These are phyloP conservation scores for Pantherophis vulpinus DNA, from an alignment of 2,797 vertebrate genomes.

Conservation along the genomic window DNA sequence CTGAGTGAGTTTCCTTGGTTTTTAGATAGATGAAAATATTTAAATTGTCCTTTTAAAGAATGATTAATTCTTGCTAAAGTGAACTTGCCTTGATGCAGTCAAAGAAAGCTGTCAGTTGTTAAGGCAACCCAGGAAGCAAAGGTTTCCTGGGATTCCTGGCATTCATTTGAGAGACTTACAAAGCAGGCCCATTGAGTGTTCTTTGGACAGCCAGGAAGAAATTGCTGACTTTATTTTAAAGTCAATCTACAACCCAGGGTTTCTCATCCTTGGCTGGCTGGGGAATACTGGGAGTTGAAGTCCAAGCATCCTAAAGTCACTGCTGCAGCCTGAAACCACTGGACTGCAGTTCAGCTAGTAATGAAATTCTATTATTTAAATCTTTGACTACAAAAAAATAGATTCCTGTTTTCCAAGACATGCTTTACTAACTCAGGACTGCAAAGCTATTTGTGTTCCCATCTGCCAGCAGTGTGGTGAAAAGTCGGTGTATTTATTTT, in stretches of 20 bases:
- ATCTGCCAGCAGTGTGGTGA: neutral
- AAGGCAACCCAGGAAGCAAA: neutral
- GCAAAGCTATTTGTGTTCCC: neutral
- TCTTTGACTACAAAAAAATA: neutral
- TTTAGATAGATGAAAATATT: neutral
- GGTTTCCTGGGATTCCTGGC: neutral
- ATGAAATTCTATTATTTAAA: neutral
- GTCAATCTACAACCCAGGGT: neutral
- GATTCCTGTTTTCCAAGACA: neutral
- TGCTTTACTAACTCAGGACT: neutral
- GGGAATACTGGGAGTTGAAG: neutral
- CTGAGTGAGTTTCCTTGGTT: neutral
- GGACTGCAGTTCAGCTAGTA: neutral
- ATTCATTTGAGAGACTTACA: neutral
- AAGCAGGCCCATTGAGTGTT: neutral
- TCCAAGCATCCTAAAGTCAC: neutral
- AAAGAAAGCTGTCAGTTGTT: neutral
- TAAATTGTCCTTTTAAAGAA: neutral
- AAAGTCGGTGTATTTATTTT: neutral
- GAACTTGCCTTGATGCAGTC: neutral
- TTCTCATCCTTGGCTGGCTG: neutral
- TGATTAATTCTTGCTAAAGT: neutral
- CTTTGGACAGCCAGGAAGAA: neutral
- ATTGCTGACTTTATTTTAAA: neutral
- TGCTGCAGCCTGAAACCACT: neutral